These are phyloP conservation scores for Argyrosomus regius DNA, from an alignment of 2,797 vertebrate species.

Conservation along the genomic window DNA sequence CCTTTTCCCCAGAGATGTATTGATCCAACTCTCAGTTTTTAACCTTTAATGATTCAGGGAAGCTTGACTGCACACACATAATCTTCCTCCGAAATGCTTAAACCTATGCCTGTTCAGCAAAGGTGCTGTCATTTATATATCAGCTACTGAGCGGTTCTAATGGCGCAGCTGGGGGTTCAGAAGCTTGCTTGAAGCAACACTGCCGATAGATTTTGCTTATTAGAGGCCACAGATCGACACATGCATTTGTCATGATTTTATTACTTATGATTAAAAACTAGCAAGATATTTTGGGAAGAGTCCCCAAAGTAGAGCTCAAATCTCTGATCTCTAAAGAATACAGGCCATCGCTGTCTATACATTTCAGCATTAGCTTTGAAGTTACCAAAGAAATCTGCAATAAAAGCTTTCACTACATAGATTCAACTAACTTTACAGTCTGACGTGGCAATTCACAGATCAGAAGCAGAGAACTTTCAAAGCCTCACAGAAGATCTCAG, in stretches of 20 bases:
- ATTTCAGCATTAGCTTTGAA: slow-evolving; percentile 16
- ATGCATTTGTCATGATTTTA: no score
- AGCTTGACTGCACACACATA: slow-evolving; percentile 22
- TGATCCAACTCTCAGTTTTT: slow-evolving; percentile 44
- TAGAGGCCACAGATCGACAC: no score
- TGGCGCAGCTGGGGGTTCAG: slow-evolving; percentile 12
- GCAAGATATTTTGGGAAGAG: neutral
- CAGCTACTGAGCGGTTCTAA: neutral
- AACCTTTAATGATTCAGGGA: slow-evolving; percentile 54
- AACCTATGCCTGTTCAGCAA: slow-evolving; percentile 24
- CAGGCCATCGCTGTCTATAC: neutral
- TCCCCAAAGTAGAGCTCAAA: slow-evolving; percentile 7
- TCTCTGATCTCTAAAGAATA: slow-evolving; percentile 10
- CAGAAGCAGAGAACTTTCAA: neutral
- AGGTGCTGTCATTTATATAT: slow-evolving; percentile 8
- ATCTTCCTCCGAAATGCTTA: slow-evolving; percentile 11
- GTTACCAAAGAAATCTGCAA: neutral
- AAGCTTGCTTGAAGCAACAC: slow-evolving; percentile 5
- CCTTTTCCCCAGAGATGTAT: slow-evolving; percentile 46
- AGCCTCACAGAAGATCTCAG: neutral
- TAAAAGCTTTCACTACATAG: slow-evolving; percentile 9
- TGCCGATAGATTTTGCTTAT: no score
- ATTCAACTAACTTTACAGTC: neutral
- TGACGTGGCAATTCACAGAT: slow-evolving; percentile 13
- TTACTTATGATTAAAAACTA: no score